Conservation (phyloP, 37 sponge, comb jelly and placozoan species). For the Haliclona indistincta region DNA sequence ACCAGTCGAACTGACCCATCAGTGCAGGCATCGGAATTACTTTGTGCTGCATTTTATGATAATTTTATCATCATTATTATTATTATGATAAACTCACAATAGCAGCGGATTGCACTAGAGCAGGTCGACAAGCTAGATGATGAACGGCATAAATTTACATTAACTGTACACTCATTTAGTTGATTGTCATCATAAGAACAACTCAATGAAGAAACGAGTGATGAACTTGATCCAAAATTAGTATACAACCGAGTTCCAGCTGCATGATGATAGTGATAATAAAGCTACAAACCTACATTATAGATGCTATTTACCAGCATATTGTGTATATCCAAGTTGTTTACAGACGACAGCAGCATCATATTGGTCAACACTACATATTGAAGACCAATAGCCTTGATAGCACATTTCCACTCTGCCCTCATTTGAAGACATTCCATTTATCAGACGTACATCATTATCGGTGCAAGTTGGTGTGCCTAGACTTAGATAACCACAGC, state of each 20-base stretch:
- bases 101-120: background rate
- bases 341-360: background rate
- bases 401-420: slow-evolving; percentile 3
- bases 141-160: background rate
- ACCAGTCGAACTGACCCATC: slow-evolving; percentile 1
- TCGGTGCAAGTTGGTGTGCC: too few species aligned
- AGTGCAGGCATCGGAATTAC: slow-evolving; percentile 4
- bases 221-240: background rate
- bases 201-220: background rate
- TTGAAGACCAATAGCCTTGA: background rate
- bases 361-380: background rate
- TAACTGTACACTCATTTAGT: background rate
- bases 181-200: background rate
- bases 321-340: background rate
- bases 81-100: background rate
- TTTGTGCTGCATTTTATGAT: background rate
- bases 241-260: background rate
- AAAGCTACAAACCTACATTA: background rate
- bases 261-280: background rate
- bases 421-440: background rate
- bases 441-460: background rate
- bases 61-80: background rate
- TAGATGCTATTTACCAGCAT: background rate
- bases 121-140: background rate
- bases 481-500: too few species aligned